Conservation (phyloP, 2,113 vertebrate genomes). For the Corythaixoides concolor region DNA sequence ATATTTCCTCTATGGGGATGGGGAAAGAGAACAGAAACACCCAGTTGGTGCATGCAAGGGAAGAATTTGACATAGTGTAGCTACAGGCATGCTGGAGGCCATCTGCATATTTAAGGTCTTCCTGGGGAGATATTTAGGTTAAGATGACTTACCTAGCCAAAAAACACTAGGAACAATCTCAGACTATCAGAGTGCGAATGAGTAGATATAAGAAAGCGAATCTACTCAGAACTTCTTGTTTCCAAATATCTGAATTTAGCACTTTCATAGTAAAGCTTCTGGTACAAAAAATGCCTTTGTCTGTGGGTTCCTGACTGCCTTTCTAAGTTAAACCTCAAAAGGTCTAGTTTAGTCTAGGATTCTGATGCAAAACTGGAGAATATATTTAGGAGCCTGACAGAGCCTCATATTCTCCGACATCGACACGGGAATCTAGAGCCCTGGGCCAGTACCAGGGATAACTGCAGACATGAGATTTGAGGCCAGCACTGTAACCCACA, state of each 20-base stretch:
- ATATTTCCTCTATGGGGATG: background rate
- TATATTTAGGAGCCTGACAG: background rate
- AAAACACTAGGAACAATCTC: background rate
- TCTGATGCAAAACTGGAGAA: background rate
- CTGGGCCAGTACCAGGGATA: background rate
- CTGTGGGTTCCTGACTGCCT: background rate
- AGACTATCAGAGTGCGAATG: background rate
- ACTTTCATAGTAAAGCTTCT: background rate
- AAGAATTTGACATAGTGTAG: background rate
- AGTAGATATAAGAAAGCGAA: background rate
- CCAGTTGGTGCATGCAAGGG: background rate
- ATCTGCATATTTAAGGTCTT: background rate
- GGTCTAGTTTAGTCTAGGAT: background rate
- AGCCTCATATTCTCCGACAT: background rate
- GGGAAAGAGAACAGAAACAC: background rate
- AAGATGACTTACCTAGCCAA: background rate
- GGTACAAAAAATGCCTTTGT: background rate
- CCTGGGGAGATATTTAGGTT: background rate
- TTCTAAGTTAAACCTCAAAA: background rate
- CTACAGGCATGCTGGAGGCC: background rate
- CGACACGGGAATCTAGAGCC: background rate
- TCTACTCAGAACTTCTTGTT: background rate
- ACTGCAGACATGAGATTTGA: background rate
- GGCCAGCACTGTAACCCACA: background rate
- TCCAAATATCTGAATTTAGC: background rate